Evolutionary conservation across 1,140 invertebrate genomes (phyloP), one percentile per base, ranked within the genome.

Genomic region (Triops longicaudatus): DNA sequence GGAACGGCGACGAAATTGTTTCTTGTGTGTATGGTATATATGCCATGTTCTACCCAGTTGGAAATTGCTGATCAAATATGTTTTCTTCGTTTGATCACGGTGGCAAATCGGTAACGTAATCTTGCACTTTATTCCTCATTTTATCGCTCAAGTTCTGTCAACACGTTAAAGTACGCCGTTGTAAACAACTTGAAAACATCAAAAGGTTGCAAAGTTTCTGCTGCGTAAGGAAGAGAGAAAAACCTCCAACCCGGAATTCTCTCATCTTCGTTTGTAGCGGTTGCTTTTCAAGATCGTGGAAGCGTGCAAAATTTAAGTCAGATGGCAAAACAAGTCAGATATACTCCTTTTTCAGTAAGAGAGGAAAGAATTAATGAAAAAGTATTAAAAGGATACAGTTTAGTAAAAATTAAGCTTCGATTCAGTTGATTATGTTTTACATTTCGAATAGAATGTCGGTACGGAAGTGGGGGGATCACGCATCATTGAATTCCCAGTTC

Each of bases 261-360:
- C 28, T 73, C 73, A 73, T 73, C 73, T 28, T 73, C 73, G 73
- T 73, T 73, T 73, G 22, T 73, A n/a, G 7, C 41, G 22, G 73
- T 73, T 73, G 73, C 41, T 73, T 27, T 73, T n/a, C 41, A 0
- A 28, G 7, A 7, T 37, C 31, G 31, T 7, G n/a, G 31, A 37
- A 37, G 31, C 31, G 31, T 37, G 31, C 31, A 37, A 37, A 37
- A 37, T 37, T 37, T 37, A 37, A 37, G 31, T 37, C 31, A 37
- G 31, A 37, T 37, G 31, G 31, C 31, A 2, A 37, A 37, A 37
- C 7, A 37, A 37, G 31, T 37, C 7, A 37, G 7, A 7, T 37
- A 7, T 37, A 37, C 7, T 37, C 63, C 11, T 72, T 72, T 72
- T 72, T 4, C 4, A 37, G 7, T 2, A 7, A 37, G 2, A 37